Percentiles rank a stretch among this genome's conserved stretches.
phyloP scores from a whole-genome alignment of 2,888 invertebrate genomes.

The Drosophila tanythrix region DNA sequence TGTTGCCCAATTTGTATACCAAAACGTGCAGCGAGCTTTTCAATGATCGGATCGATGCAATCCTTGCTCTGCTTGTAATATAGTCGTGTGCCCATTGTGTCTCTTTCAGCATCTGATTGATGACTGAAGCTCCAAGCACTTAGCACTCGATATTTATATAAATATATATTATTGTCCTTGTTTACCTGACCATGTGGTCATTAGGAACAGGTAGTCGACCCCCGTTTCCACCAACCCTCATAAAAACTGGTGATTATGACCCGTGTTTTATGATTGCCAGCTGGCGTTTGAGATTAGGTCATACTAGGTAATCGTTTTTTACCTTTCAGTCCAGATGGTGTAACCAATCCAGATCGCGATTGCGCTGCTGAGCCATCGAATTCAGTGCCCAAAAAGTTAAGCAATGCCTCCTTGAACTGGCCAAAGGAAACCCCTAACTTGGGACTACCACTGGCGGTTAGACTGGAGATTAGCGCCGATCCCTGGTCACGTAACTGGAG shows the following conservation, averaged over 20 bases:
- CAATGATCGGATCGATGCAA: conserved; percentile 64
- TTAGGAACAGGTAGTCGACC: conserved; percentile 32
- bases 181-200: conserved; percentile 21
- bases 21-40: conserved; percentile 70
- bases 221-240: conserved; percentile 12
- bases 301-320: conserved; percentile 11
- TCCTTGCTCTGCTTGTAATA: conserved; percentile 69
- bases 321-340: conserved; percentile 63
- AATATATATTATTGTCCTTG: not conserved
- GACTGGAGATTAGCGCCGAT: conserved; percentile 87
- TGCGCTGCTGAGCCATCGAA: conserved; percentile 67
- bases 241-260: conserved; percentile 35
- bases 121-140: conserved; percentile 13
- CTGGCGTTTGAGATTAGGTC: conserved; percentile 13
- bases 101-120: conserved; percentile 17
- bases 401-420: conserved; percentile 91
- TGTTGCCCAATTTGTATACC: conserved; percentile 58
- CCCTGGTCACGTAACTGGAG: conserved; percentile 91
- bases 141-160: conserved; percentile 26
- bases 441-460: conserved; percentile 84
- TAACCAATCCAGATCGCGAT: conserved; percentile 27
- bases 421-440: conserved; percentile 87
- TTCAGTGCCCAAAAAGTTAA: conserved; percentile 88
- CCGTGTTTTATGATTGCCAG: conserved; percentile 48
- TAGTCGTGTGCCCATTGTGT: conserved; percentile 80